A percentile compares a stretch with the other conserved stretches of the same genome.
Conservation (phyloP, 2,113 vertebrate species). For the Corythoichthys haematopterus region DNA sequence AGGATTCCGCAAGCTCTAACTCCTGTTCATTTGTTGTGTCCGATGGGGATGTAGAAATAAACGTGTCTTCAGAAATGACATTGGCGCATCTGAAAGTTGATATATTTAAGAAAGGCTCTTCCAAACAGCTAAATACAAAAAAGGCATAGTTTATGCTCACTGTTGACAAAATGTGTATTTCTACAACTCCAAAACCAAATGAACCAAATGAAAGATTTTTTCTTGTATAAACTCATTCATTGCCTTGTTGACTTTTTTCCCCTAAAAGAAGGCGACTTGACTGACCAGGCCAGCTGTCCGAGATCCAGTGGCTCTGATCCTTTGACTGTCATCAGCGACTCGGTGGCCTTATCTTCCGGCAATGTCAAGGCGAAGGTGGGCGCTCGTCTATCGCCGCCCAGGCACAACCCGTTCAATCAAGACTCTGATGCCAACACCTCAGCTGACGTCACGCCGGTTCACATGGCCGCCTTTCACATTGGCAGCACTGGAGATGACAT, state of each 20-base stretch:
- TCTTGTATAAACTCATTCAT: background rate
- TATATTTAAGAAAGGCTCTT: background rate
- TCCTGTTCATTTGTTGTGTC: constrained; percentile 13
- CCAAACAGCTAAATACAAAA: too few relatives aligned
- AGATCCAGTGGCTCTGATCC: constrained; percentile 78
- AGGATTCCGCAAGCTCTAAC: constrained; percentile 34
- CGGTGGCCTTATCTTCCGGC: constrained; percentile 39
- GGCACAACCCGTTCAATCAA: constrained; percentile 89
- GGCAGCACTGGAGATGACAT: constrained; percentile 56
- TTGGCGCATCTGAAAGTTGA: background rate
- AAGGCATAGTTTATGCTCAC: background rate
- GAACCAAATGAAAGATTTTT: background rate
- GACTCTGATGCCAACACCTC: constrained; percentile 80
- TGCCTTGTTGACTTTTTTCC: constrained; percentile 16
- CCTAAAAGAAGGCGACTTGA: constrained; percentile 86
- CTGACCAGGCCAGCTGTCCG: constrained; percentile 84
- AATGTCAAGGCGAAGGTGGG: constrained; percentile 31
- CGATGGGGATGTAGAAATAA: constrained; percentile 27
- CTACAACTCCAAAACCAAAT: background rate
- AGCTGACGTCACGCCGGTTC: constrained; percentile 81
- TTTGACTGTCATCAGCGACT: constrained; percentile 69
- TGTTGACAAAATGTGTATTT: constrained; percentile 33
- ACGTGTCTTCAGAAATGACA: constrained; percentile 13
- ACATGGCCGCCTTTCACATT: constrained; percentile 58
- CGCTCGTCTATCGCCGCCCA: constrained; percentile 45